A percentile compares a stretch with the other conserved stretches of the same genome.
phyloP scores from a whole-genome alignment of 2,113 vertebrate genomes.

The Accipiter cooperii region DNA sequence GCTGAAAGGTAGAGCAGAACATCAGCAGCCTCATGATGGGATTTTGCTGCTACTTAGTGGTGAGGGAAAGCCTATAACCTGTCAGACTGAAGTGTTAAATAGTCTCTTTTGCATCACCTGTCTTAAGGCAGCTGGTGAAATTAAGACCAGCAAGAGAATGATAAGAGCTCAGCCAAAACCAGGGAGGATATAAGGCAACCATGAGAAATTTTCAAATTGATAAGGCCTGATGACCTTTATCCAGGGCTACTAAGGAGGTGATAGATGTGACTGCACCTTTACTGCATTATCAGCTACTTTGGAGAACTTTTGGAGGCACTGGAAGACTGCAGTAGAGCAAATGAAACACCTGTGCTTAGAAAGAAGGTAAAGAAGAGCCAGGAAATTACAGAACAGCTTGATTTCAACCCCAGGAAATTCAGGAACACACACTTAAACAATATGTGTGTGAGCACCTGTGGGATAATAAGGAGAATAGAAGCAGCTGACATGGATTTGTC shows the following conservation, averaged over 20 bases:
- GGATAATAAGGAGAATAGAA: neutral
- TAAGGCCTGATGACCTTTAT: neutral
- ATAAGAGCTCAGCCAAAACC: neutral
- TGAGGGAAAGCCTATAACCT: neutral
- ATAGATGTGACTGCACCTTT: neutral
- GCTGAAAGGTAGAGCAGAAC: neutral
- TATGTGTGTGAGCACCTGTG: neutral
- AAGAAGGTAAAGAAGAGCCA: neutral
- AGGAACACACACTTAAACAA: neutral
- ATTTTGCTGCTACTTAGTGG: neutral
- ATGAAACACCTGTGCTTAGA: neutral
- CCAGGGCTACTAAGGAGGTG: neutral
- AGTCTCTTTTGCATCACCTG: neutral
- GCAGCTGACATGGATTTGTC: slow-evolving; percentile 17
- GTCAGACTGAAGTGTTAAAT: neutral
- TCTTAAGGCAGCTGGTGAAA: neutral
- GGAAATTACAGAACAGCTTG: neutral
- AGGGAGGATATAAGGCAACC: neutral
- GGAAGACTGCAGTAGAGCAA: neutral
- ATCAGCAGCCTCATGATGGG: neutral
- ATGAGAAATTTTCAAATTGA: neutral
- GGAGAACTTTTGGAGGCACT: neutral
- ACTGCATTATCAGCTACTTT: neutral
- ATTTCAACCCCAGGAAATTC: neutral
- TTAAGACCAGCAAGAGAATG: neutral